phyloP scores from a whole-genome alignment of 2,888 invertebrate genomes.

The Frankliniella intonsa region DNA sequence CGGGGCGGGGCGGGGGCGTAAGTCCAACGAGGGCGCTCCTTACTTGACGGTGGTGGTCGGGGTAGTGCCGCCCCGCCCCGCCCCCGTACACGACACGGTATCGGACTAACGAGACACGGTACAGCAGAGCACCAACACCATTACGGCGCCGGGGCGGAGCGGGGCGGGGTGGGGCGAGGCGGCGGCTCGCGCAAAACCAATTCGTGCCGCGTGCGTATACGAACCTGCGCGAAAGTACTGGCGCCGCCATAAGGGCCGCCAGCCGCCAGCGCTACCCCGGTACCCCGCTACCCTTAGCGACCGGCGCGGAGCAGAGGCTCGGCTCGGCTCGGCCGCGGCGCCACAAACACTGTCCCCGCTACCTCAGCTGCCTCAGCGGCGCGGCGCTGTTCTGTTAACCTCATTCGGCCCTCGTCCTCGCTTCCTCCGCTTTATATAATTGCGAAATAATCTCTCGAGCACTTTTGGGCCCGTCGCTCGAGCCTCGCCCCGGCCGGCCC shows the following conservation, averaged over 20 bases:
- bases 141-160: not conserved
- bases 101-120: conserved; percentile 1
- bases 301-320: no score
- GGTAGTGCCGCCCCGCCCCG: not conserved
- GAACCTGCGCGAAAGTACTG: no score
- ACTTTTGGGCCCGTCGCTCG: not conserved
- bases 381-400: no score
- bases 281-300: no score
- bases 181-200: no score
- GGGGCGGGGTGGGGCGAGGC: not conserved
- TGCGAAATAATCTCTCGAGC: not conserved
- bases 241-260: no score
- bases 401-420: not conserved
- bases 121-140: not conserved
- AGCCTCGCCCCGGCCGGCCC: no score
- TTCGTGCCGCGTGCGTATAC: no score
- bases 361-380: no score
- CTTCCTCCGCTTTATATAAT: not conserved
- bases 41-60: not conserved
- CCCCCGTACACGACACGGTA: not conserved
- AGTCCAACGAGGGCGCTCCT: not conserved
- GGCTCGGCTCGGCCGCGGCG: no score
- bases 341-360: no score
- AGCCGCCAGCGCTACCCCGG: no score
- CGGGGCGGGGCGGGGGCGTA: not conserved